Evolutionary conservation across 37 sponge, comb jelly and placozoan species (phyloP).

Genomic region (Aphrocallistes beatrix): DNA sequence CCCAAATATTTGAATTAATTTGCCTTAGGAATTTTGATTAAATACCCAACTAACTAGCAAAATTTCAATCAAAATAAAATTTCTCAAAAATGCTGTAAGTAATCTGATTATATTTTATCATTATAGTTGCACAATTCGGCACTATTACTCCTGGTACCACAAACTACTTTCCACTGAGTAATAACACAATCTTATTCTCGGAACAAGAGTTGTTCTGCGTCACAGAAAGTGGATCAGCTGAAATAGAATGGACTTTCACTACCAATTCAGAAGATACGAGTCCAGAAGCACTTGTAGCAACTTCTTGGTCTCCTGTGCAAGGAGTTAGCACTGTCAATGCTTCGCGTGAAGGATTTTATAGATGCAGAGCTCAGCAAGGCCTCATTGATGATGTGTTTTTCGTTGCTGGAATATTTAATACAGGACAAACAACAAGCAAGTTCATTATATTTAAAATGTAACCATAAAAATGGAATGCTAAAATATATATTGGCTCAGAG

Average conservation of each 20-base stretch:
- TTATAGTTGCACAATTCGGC: neutral
- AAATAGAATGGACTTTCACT: neutral
- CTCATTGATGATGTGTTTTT: neutral
- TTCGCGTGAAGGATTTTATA: neutral
- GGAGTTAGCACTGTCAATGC: neutral
- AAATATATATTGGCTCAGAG: no score
- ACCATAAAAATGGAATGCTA: no score
- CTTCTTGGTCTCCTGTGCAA: neutral
- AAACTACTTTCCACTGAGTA: no score
- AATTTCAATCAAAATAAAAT: no score
- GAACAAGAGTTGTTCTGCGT: neutral
- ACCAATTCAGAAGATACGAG: neutral
- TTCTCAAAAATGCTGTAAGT: no score
- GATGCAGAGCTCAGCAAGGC: neutral
- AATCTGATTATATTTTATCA: neutral
- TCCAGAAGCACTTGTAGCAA: neutral
- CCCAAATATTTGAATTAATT: no score
- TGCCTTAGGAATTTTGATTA: no score
- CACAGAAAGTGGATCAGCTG: neutral
- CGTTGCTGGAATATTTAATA: neutral
- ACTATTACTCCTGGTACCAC: neutral
- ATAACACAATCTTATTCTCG: neutral
- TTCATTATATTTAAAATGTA: no score
- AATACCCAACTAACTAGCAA: no score
- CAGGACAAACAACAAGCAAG: neutral